Evolutionary conservation across 2,797 vertebrate species (phyloP), one percentile per base, ranked within the genome.

Genomic region (Podarcis lilfordi): DNA sequence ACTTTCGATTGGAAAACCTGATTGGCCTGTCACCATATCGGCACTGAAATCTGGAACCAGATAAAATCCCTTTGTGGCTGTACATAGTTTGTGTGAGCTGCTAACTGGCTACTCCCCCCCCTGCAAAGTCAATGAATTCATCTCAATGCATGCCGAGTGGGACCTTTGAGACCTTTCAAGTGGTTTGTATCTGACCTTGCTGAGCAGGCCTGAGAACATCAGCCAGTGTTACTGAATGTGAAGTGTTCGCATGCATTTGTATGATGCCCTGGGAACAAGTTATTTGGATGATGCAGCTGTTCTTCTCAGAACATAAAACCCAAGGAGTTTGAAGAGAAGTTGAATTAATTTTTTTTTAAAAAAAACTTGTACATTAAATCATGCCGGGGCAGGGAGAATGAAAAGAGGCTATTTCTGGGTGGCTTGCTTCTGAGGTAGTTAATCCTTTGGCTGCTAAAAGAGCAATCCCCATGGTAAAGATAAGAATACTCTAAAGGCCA

Each of bases 221-320:
- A 90, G 29, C 3, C 64, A 76, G 10, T 3, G 35, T 72, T 66
- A 43, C 2, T 0, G 0, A n/a, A 82, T 8, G 19, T 71, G 64
- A 29, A 0, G 3, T 76, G 66, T 89, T 83, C 2, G 8, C 86
- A 87, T 15, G 25, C 27, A 61, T 75, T 85, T 83, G 80, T 86
- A 82, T 29, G 21, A 84, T 89, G 64, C 0, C 0, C 66, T 55
- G 43, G 81, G 72, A 91, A 17, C 5, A 45, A 17, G 61, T 79
- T 86, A 66, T 74, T 77, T 84, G 72, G 84, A 86, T 21, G 61
- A 83, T n/a, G 19, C 66, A 83, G 83, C 81, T 93, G 80, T 90
- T 86, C 88, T 90, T 86, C 88, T 5, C 82, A 88, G 94, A 95
- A 93, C 79, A 21, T 50, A 85, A 88, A 89, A 43, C 10, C 87